A percentile compares a stretch with the other conserved stretches of the same genome.
Conservation (phyloP, 2,797 vertebrate species). For the Merluccius polli region DNA sequence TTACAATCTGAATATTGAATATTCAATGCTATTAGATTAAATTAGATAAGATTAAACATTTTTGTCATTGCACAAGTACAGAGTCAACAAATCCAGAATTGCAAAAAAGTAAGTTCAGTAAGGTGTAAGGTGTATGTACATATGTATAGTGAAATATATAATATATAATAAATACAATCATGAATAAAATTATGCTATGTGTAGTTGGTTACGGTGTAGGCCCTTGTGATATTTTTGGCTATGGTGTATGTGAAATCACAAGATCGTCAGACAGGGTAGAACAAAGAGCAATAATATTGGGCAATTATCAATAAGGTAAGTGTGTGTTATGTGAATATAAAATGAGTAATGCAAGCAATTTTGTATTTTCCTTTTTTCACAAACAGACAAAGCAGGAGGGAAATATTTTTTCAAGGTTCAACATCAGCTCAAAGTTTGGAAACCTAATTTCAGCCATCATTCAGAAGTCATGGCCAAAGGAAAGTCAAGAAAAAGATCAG, state of each 20-base stretch:
- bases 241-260: background rate
- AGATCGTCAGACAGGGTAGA: no score
- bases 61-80: no score
- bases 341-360: background rate
- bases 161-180: no score
- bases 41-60: no score
- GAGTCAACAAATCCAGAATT: no score
- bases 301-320: background rate
- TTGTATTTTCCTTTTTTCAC: background rate
- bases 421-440: constrained; percentile 69
- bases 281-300: background rate
- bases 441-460: constrained; percentile 83
- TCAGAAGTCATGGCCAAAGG: constrained; percentile 84
- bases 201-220: background rate
- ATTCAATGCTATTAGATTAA: background rate
- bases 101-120: no score
- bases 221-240: background rate
- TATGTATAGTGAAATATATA: no score
- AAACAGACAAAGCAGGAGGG: constrained; percentile 61
- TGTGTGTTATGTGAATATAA: background rate
- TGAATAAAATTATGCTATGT: no score
- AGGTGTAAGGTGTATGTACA: no score
- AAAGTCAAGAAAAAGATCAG: constrained; percentile 14
- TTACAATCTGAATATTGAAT: no score
- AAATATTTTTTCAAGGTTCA: constrained; percentile 46